These are phyloP conservation scores for Chloroclysta siterata DNA, from an alignment of 2,888 invertebrate species.

Conservation along the genomic window DNA sequence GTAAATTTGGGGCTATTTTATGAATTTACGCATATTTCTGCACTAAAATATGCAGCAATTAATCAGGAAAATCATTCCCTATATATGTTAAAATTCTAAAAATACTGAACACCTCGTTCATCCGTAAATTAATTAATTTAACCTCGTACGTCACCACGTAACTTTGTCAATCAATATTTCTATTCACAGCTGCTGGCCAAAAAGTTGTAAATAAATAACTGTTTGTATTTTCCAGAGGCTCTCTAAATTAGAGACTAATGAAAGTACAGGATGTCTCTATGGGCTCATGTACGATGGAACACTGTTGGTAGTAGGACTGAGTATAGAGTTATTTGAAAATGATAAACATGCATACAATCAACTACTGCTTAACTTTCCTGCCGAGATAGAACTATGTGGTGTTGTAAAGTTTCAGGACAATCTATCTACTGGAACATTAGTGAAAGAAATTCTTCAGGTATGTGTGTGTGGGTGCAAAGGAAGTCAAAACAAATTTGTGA, in stretches of 20 bases:
- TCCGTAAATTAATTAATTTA: slow-evolving; percentile 29
- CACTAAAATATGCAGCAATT: neutral
- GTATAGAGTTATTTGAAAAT: slow-evolving; percentile 86
- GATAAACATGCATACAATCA: slow-evolving; percentile 79
- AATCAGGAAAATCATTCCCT: neutral
- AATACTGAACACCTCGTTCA: neutral
- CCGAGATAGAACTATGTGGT: slow-evolving; percentile 91
- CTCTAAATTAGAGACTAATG: slow-evolving; percentile 85
- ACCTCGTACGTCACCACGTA: slow-evolving; percentile 63
- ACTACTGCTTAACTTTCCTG: slow-evolving; percentile 88
- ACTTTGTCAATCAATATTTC: slow-evolving; percentile 29
- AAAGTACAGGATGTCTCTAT: slow-evolving; percentile 88
- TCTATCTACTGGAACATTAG: slow-evolving; percentile 84
- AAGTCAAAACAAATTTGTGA: neutral
- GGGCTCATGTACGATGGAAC: slow-evolving; percentile 90
- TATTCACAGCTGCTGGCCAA: slow-evolving; percentile 2
- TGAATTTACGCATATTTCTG: slow-evolving; percentile 18
- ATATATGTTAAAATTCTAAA: neutral
- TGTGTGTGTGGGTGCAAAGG: slow-evolving; percentile 1
- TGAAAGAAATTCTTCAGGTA: slow-evolving; percentile 86
- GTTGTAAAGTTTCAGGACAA: slow-evolving; percentile 88
- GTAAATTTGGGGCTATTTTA: slow-evolving; percentile 76
- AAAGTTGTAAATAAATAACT: neutral
- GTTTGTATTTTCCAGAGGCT: slow-evolving; percentile 84
- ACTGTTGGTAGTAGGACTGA: slow-evolving; percentile 88